phyloP scores from a whole-genome alignment of 2,797 vertebrate species.

The Lepilemur ruficaudatus region DNA sequence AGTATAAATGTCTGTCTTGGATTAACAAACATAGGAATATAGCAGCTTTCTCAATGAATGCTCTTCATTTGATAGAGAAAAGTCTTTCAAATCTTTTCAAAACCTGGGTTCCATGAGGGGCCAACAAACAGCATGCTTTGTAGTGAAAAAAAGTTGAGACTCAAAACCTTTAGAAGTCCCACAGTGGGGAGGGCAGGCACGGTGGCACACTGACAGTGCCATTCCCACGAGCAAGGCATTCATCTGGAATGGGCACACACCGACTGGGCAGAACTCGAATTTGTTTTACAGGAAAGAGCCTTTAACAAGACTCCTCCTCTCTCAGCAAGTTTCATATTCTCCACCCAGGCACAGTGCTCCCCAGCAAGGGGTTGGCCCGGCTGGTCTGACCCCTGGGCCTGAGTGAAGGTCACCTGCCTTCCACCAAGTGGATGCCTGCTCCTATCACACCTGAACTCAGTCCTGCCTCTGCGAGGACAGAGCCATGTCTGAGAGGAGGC shows the following conservation, averaged over 20 bases:
- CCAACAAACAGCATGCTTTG: background rate
- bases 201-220: accelerated
- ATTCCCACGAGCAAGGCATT: background rate
- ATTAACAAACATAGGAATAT: background rate
- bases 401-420: background rate
- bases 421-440: background rate
- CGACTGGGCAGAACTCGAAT: background rate
- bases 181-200: background rate
- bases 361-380: accelerated
- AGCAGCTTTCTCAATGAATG: background rate
- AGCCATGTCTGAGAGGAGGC: background rate
- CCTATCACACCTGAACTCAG: background rate
- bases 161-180: too few species aligned
- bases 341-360: background rate
- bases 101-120: background rate
- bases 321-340: accelerated
- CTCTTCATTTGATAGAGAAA: background rate
- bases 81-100: background rate
- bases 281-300: background rate
- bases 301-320: background rate
- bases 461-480: background rate
- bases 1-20: background rate
- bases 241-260: too few species aligned
- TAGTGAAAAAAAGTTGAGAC: background rate
- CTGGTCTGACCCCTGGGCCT: too few species aligned